Conservation (phyloP, 2,113 vertebrate species). For the Puma concolor region DNA sequence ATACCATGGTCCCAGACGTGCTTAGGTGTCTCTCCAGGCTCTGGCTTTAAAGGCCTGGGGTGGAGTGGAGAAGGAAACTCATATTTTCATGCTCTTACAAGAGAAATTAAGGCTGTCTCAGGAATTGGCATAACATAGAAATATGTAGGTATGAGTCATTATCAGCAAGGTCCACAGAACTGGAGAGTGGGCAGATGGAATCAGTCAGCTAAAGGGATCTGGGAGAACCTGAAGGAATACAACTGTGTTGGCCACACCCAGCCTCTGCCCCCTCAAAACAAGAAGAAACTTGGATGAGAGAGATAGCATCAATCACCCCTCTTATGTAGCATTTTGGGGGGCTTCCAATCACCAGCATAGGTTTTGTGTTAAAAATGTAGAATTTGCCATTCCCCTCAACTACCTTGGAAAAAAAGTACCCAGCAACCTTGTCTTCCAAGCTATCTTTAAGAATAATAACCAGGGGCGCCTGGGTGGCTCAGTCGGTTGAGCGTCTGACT, state of each 20-base stretch:
- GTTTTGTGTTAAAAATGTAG: neutral
- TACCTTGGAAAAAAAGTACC: neutral
- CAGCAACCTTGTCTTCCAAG: neutral
- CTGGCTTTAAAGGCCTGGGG: neutral
- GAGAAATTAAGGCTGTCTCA: neutral
- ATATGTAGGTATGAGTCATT: neutral
- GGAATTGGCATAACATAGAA: neutral
- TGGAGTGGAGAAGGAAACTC: neutral
- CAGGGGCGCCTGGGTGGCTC: too few species aligned
- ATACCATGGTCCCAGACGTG: accelerated
- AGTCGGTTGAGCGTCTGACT: too few species aligned
- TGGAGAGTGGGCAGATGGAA: neutral
- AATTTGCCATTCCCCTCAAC: neutral
- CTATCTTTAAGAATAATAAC: neutral
- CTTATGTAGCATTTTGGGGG: neutral
- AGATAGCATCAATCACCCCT: neutral
- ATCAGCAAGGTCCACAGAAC: neutral
- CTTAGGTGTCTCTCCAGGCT: neutral
- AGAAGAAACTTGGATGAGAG: neutral
- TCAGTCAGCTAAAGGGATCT: neutral
- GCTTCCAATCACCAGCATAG: neutral
- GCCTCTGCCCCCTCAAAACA: neutral
- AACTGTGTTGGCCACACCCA: neutral
- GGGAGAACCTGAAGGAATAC: neutral
- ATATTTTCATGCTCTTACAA: neutral